Conservation (phyloP, 1,140 invertebrate genomes). For the Bicyclus anynana region DNA sequence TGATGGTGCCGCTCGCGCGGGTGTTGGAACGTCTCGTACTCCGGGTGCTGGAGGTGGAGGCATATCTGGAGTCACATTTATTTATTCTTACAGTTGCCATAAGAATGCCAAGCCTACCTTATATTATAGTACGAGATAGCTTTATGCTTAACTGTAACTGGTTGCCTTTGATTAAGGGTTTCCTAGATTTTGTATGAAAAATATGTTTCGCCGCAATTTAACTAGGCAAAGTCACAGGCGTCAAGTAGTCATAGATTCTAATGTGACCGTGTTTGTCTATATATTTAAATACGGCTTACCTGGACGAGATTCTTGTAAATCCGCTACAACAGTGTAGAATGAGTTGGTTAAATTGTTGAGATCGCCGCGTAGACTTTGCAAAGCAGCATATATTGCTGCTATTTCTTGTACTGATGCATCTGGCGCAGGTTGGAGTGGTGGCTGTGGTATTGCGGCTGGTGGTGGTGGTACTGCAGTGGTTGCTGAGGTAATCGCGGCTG, state of each 20-base stretch:
- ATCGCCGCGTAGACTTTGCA: constrained; percentile 30
- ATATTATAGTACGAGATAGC: too few relatives aligned
- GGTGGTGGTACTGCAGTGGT: constrained; percentile 1
- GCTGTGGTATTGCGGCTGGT: not conserved
- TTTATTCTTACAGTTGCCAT: too few relatives aligned
- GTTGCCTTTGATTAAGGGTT: too few relatives aligned
- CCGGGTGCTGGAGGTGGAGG: constrained; percentile 1
- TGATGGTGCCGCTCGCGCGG: not conserved
- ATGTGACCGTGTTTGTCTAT: too few relatives aligned
- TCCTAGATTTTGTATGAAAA: too few relatives aligned
- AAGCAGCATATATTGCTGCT: constrained; percentile 12
- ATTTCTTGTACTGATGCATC: constrained; percentile 32
- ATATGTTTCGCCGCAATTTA: too few relatives aligned
- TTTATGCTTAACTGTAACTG: too few relatives aligned
- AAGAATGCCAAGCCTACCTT: too few relatives aligned
- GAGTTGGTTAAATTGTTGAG: constrained; percentile 38
- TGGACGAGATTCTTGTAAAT: constrained; percentile 24
- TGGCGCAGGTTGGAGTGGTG: not conserved
- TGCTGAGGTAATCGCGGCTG: not conserved
- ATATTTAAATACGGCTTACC: constrained; percentile 10
- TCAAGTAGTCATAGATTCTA: too few relatives aligned
- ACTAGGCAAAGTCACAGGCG: too few relatives aligned
- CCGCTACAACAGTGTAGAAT: constrained; percentile 36
- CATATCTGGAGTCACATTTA: constrained; percentile 4
- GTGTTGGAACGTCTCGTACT: too few relatives aligned